Percentiles rank a stretch among this genome's conserved stretches.
These are phyloP conservation scores for Orius laevigatus DNA, from an alignment of 1,140 invertebrate genomes.

Conservation along the genomic window DNA sequence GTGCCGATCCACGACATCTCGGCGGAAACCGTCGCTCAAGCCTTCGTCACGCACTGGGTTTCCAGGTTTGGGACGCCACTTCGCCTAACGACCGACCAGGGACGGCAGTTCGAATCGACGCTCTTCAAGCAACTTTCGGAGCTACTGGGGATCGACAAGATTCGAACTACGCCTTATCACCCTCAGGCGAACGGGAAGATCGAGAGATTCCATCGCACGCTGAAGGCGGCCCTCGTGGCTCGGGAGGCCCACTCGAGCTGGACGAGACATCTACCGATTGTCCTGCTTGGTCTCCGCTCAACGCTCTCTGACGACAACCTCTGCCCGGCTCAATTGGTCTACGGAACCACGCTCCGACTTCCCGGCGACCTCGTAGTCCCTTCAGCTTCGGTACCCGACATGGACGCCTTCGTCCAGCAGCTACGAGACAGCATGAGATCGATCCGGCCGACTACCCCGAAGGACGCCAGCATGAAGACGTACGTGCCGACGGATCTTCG, in stretches of 20 bases:
- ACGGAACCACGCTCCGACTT: slow-evolving; percentile 18
- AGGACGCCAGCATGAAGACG: too few relatives aligned
- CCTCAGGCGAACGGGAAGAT: slow-evolving; percentile 24
- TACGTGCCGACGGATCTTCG: too few relatives aligned
- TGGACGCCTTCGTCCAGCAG: not conserved
- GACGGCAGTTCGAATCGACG: slow-evolving; percentile 24
- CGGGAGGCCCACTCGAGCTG: slow-evolving; percentile 10
- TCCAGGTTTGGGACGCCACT: slow-evolving; percentile 23
- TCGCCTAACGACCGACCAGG: slow-evolving; percentile 23
- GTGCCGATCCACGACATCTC: slow-evolving; percentile 27
- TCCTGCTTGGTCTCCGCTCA: slow-evolving; percentile 19
- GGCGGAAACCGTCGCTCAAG: slow-evolving; percentile 24
- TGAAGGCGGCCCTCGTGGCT: slow-evolving; percentile 22
- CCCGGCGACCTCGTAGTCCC: slow-evolving; percentile 15
- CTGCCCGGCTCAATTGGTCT: slow-evolving; percentile 23
- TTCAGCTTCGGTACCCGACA: not conserved
- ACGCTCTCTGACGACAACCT: slow-evolving; percentile 20
- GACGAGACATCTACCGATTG: slow-evolving; percentile 16
- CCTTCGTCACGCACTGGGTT: slow-evolving; percentile 24
- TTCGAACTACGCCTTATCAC: not conserved
- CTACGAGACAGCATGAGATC: not conserved
- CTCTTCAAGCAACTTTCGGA: not conserved
- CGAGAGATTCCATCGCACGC: slow-evolving; percentile 22
- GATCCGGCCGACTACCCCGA: too few relatives aligned
- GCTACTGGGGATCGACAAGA: not conserved